Base-by-base conservation (phyloP, 2,113 vertebrate genomes). In the Tringa solitaria region DNA sequence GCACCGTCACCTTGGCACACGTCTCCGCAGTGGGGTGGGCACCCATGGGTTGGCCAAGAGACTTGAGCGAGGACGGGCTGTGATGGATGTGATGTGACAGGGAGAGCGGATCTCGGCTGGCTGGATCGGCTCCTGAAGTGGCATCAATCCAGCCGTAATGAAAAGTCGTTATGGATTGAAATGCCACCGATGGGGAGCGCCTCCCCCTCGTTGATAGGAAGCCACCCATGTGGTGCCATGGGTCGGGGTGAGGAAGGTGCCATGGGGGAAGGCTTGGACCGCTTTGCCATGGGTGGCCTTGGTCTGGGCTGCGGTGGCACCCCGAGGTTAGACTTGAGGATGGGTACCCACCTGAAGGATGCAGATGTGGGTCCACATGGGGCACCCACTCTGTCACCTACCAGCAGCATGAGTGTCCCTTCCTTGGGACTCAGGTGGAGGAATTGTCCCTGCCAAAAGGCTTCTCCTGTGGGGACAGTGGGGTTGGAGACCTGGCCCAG, bases 91-190 rank as follows among this genome's bases (percentile, higher is more conserved):
- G 27, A 94, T 75, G 43, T 89, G 94, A 90, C 82, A 87, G 90
- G 81, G 61, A 77, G 73, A 81, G 89, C 59, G 23, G 77, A 54
- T 75, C 90, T 89, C 13, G 14, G 37, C n/a, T 41, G 59, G 37
- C 86, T 96, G 93, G 95, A 92, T 89, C 0, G 1, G 87, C 56
- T 92, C 84, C 89, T 70, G 46, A 80, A 70, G 51, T 8, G 1
- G 88, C 88, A 90, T 43, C 69, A 88, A 86, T 88, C 79, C 82
- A 81, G 80, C 39, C 1, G 2, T 93, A 93, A 93, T 85, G 88
- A 90, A 94, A 95, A 96, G 96, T 80, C 22, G 5, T 89, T 92
- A 86, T 72, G 77, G 95, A 81, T 69, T 84, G 83, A 89, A 92
- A 84, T 63, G 93, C 48, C 88, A 81, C 75, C 4, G 2, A 20